Percentiles rank a stretch among this genome's conserved stretches.
phyloP scores from a whole-genome alignment of 2,888 invertebrate species.

The Therioaphis trifolii region DNA sequence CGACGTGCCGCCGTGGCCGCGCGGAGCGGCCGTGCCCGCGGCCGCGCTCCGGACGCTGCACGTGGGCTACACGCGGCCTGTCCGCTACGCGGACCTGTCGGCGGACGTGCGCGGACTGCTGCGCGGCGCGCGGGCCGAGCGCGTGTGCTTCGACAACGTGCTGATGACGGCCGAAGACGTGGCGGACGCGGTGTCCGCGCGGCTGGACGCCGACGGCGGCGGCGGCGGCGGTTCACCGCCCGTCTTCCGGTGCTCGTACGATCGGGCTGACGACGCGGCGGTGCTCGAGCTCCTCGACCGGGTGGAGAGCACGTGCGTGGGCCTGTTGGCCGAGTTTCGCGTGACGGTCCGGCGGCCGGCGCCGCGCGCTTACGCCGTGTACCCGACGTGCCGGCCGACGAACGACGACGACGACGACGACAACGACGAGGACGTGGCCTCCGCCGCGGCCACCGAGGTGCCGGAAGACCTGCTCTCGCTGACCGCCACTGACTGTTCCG shows the following conservation, averaged over 20 bases:
- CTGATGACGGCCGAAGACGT: slow-evolving; percentile 48
- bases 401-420: neutral
- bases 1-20: slow-evolving; percentile 21
- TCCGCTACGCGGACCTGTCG: neutral
- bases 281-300: slow-evolving; percentile 8
- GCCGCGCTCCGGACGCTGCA: slow-evolving; percentile 31
- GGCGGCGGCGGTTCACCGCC: slow-evolving; percentile 1
- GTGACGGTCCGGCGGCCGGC: slow-evolving; percentile 42
- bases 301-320: slow-evolving; percentile 53
- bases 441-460: slow-evolving; percentile 12
- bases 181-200: slow-evolving; percentile 16
- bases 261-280: slow-evolving; percentile 33
- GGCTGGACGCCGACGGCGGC: slow-evolving; percentile 3
- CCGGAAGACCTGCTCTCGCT: slow-evolving; percentile 45
- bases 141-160: slow-evolving; percentile 53
- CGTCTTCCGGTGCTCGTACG: slow-evolving; percentile 47
- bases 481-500: slow-evolving; percentile 44
- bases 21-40: neutral
- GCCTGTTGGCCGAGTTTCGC: slow-evolving; percentile 48
- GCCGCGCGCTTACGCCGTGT: slow-evolving; percentile 37
- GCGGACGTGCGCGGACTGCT: slow-evolving; percentile 14
- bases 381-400: slow-evolving; percentile 16
- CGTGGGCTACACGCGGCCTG: slow-evolving; percentile 30
- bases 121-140: slow-evolving; percentile 12
- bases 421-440: neutral